Base-by-base conservation (phyloP, 2,113 vertebrate species). In the Arizona elegans region DNA sequence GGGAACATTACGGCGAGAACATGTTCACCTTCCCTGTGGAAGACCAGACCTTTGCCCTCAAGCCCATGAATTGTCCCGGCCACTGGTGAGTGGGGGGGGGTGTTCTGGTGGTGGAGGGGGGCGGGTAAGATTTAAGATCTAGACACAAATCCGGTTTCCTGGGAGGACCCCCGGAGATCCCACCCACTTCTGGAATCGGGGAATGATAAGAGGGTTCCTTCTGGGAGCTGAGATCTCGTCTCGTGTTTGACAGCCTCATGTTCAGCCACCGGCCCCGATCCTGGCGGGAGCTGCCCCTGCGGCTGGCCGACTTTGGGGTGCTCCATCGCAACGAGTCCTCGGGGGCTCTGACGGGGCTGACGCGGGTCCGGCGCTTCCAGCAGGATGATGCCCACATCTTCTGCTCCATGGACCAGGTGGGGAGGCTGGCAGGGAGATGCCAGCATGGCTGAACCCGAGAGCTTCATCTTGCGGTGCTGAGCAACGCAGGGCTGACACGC, bases 51-150 rank as follows among this genome's bases (percentile, higher is more conserved):
- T 98, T 98, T 1, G 98, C 99, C 38, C 98, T 99, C 91, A 99
- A 99, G 94, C 99, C 99, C 90, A 99, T 99, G 99, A 99, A 99
- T 96, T 99, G 99, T 92, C 99, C 99, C 0, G 99, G 98, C 0
- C 99, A 99, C 97, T 99, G 99, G 99, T 99, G 95, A 98, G 96
- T 24, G 15, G 52, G 52, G 21, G 17, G 15, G 55, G 5, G 17
- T 3, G n/a, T 62, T 26, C 2, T 0, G 7, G 5, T 47, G 43
- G 43, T 47, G 43, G 43, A 47, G 43, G 65, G 9, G 59, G 59
- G 23, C 9, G 1, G 38, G 38, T 3, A 12, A 1, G 21, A 1
- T 6, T 8, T 24, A 9, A n/a, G 56, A 13, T 50, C 54, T 11
- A 3, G 5, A 0, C 1, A 2, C 70, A 8, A 19, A 38, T 21